These are phyloP conservation scores for Hedychridium roseum DNA, from an alignment of 2,888 invertebrate genomes.

Conservation along the genomic window DNA sequence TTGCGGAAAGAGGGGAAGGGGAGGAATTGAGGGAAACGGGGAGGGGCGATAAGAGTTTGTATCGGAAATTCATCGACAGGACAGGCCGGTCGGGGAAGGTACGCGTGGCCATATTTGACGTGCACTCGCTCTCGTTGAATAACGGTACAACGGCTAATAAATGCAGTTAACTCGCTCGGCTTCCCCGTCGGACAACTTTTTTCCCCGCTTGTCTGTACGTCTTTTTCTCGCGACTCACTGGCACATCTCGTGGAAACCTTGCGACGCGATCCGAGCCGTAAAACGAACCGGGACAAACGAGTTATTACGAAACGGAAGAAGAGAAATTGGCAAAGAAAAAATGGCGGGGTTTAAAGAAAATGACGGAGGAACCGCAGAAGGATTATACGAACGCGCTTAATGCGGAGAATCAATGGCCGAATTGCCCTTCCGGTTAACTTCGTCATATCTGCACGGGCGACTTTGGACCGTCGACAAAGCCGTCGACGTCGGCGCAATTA, in stretches of 20 bases:
- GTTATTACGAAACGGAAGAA: neutral
- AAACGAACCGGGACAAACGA: conserved; percentile 6
- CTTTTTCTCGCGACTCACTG: neutral
- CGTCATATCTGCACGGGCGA: no score
- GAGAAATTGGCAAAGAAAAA: neutral
- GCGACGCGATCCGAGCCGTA: neutral
- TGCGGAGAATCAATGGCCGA: no score
- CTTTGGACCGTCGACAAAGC: no score
- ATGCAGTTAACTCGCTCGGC: conserved; percentile 15
- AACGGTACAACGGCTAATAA: conserved; percentile 20
- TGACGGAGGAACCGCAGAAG: neutral
- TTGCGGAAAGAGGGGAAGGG: neutral
- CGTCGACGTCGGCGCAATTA: conserved; percentile 27
- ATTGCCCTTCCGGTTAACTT: no score
- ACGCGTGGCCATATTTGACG: conserved; percentile 27
- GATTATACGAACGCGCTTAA: no score
- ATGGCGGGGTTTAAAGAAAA: no score
- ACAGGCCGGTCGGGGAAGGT: conserved; percentile 18
- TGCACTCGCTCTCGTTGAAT: conserved; percentile 22
- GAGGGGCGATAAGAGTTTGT: conserved; percentile 18
- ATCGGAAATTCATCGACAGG: conserved; percentile 22
- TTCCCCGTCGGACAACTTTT: neutral
- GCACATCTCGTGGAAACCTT: neutral
- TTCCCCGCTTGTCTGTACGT: neutral
- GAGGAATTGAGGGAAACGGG: conserved; percentile 2